Evolutionary conservation across 2,888 invertebrate genomes (phyloP).

Genomic region (Mongoloraphidia duomilia): DNA sequence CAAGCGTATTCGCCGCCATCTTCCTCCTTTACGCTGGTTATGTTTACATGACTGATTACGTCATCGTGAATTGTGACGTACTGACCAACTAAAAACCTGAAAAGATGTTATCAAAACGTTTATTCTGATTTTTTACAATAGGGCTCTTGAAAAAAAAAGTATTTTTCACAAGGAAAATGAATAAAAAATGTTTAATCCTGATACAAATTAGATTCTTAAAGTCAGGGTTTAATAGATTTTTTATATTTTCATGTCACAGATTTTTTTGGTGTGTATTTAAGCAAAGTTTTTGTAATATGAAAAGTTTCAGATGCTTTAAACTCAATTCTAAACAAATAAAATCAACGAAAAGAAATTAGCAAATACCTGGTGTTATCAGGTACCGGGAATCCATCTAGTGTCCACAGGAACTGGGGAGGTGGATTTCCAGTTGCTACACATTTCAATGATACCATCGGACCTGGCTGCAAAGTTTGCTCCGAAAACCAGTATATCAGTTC

Average conservation of each 20-base stretch:
- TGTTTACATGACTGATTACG: constrained; percentile 84
- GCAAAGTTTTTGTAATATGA: too few relatives aligned
- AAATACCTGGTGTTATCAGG: constrained; percentile 52
- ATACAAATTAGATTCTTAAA: not conserved
- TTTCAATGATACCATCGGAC: constrained; percentile 79
- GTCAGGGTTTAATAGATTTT: not conserved
- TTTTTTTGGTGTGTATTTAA: too few relatives aligned
- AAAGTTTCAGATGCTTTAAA: too few relatives aligned
- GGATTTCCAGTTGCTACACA: constrained; percentile 93
- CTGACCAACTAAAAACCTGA: constrained; percentile 76
- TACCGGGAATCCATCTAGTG: constrained; percentile 75
- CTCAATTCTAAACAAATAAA: too few relatives aligned
- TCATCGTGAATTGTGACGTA: constrained; percentile 86
- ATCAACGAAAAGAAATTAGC: constrained; percentile 4
- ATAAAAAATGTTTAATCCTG: not conserved
- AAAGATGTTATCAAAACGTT: not conserved
- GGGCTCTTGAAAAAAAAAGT: not conserved
- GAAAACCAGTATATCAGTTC: constrained; percentile 84
- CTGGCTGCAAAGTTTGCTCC: constrained; percentile 82
- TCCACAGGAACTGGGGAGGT: constrained; percentile 84
- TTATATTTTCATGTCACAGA: too few relatives aligned
- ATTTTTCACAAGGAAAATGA: not conserved
- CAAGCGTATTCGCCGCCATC: constrained; percentile 85
- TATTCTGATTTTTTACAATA: not conserved
- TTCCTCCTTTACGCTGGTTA: constrained; percentile 73